Evolutionary conservation across 2,888 invertebrate species (phyloP).

Genomic region (Bimastos eiseni): DNA sequence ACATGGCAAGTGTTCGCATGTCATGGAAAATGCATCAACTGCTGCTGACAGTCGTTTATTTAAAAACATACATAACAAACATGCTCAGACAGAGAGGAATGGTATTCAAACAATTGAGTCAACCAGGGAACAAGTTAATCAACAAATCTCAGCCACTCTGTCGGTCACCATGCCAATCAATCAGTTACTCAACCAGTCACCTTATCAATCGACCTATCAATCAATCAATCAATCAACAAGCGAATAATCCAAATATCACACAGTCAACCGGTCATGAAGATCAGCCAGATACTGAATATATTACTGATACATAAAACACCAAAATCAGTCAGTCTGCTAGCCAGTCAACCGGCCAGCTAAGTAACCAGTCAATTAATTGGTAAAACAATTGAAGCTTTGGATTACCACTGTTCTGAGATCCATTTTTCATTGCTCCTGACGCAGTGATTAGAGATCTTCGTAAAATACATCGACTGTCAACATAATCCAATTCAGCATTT

Average conservation of each 20-base stretch:
- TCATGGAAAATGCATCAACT: neutral
- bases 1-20: neutral
- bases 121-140: neutral
- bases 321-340: neutral
- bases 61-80: neutral
- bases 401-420: slow-evolving; percentile 22
- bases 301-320: too few species aligned
- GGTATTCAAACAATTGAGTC: neutral
- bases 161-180: too few species aligned
- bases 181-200: neutral
- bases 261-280: too few species aligned
- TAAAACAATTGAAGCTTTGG: neutral
- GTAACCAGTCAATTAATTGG: neutral
- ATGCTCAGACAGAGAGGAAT: neutral
- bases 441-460: neutral
- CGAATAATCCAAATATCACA: too few species aligned
- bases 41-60: neutral
- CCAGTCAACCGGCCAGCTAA: neutral
- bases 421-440: neutral
- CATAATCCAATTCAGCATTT: neutral
- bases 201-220: neutral
- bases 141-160: neutral
- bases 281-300: too few species aligned
- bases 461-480: slow-evolving; percentile 4
- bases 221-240: too few species aligned